Conservation (phyloP, 1,140 invertebrate species). For the Scaptodrosophila lebanonensis region DNA sequence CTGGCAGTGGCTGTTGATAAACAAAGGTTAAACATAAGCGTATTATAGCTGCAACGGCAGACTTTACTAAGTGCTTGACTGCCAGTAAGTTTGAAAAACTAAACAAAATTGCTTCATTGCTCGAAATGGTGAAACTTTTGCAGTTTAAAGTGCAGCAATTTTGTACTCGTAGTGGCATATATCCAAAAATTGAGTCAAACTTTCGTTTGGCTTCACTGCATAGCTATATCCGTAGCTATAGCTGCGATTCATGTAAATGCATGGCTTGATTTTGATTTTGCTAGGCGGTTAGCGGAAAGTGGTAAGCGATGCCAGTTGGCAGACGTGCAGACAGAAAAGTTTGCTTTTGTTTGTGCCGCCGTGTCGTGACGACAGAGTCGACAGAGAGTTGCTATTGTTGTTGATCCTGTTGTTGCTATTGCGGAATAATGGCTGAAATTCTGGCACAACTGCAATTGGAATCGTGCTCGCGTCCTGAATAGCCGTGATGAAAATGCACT, state of each 20-base stretch:
- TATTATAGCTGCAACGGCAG: constrained; percentile 1
- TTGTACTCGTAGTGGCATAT: constrained; percentile 16
- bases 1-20: constrained; percentile 6
- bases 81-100: constrained; percentile 11
- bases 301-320: constrained; percentile 66
- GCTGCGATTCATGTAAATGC: constrained; percentile 63
- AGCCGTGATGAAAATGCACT: constrained; percentile 74
- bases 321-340: constrained; percentile 43
- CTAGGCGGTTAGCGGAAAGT: too few species aligned
- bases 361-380: too few species aligned
- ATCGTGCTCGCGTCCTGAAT: constrained; percentile 61
- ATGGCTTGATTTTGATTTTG: constrained; percentile 60
- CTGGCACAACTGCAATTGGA: constrained; percentile 55
- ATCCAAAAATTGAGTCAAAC: constrained; percentile 50
- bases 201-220: constrained; percentile 50
- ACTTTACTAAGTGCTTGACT: constrained; percentile 5
- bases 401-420: constrained; percentile 39
- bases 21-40: background rate
- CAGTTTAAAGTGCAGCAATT: constrained; percentile 53
- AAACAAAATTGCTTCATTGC: constrained; percentile 54
- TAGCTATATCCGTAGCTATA: too few species aligned
- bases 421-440: constrained; percentile 58
- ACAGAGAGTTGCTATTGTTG: constrained; percentile 24
- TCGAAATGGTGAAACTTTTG: constrained; percentile 55
- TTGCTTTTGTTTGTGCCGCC: constrained; percentile 33